These are phyloP conservation scores for Iselma pallidipennis DNA, from an alignment of 2,888 invertebrate species.

Conservation along the genomic window DNA sequence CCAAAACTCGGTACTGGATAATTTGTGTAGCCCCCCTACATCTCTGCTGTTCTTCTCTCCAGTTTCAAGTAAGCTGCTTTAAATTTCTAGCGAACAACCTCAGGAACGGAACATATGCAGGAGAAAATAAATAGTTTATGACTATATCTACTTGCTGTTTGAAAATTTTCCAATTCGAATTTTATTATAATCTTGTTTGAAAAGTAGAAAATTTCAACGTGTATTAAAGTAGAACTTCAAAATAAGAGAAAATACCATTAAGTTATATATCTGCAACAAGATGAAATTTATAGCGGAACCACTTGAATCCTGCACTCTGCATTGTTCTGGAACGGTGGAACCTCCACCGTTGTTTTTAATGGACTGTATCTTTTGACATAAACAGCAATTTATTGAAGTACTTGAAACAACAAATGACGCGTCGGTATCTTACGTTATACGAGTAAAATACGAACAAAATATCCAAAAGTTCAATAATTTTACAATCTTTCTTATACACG, in stretches of 20 bases:
- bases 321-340: slow-evolving; percentile 21
- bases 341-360: slow-evolving; percentile 23
- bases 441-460: neutral
- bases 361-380: slow-evolving; percentile 12
- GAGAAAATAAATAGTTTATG: no score
- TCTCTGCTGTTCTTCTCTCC: neutral
- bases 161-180: neutral
- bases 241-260: neutral
- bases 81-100: neutral
- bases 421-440: neutral
- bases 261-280: neutral
- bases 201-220: neutral
- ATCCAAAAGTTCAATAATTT: no score
- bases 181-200: neutral
- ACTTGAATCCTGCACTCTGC: slow-evolving; percentile 16
- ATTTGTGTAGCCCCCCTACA: slow-evolving; percentile 6
- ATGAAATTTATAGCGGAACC: slow-evolving; percentile 1
- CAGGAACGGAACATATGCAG: neutral
- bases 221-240: neutral
- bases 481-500: no score
- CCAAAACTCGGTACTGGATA: slow-evolving; percentile 15
- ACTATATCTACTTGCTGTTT: neutral
- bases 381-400: neutral
- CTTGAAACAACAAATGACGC: neutral
- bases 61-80: neutral